Evolutionary conservation across 1,140 invertebrate species (phyloP).

Genomic region (Trichoplusia ni): DNA sequence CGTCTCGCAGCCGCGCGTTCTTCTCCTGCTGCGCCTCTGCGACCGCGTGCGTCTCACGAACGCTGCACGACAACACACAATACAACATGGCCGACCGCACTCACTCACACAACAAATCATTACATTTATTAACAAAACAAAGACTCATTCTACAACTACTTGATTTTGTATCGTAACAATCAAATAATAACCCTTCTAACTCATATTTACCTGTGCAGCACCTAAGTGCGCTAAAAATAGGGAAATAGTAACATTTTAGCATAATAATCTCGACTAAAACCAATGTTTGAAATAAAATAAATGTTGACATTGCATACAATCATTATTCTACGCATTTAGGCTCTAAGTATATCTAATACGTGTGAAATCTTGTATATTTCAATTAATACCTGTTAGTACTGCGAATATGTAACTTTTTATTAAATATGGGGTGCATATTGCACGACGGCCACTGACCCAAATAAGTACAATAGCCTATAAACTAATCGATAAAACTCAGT

Average conservation of each 20-base stretch:
- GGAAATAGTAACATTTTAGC: slow-evolving; percentile 61
- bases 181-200: slow-evolving; percentile 31
- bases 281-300: slow-evolving; percentile 26
- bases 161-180: background rate
- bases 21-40: slow-evolving; percentile 98
- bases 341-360: slow-evolving; percentile 30
- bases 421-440: slow-evolving; percentile 29
- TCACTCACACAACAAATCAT: background rate
- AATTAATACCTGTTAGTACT: slow-evolving; percentile 36
- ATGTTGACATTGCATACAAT: slow-evolving; percentile 7
- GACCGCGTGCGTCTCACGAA: slow-evolving; percentile 96
- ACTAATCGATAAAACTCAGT: slow-evolving; percentile 53
- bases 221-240: slow-evolving; percentile 77
- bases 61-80: slow-evolving; percentile 81
- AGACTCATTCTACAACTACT: background rate
- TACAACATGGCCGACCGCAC: background rate
- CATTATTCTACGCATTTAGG: background rate
- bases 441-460: slow-evolving; percentile 34
- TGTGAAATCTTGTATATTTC: slow-evolving; percentile 55
- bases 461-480: slow-evolving; percentile 26
- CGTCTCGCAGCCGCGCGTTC: slow-evolving; percentile 94
- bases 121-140: slow-evolving; percentile 3
- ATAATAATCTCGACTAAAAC: slow-evolving; percentile 29
- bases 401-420: slow-evolving; percentile 40
- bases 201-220: slow-evolving; percentile 75